These are phyloP conservation scores for Gnatocerus cornutus DNA, from an alignment of 2,888 invertebrate genomes.

Conservation along the genomic window DNA sequence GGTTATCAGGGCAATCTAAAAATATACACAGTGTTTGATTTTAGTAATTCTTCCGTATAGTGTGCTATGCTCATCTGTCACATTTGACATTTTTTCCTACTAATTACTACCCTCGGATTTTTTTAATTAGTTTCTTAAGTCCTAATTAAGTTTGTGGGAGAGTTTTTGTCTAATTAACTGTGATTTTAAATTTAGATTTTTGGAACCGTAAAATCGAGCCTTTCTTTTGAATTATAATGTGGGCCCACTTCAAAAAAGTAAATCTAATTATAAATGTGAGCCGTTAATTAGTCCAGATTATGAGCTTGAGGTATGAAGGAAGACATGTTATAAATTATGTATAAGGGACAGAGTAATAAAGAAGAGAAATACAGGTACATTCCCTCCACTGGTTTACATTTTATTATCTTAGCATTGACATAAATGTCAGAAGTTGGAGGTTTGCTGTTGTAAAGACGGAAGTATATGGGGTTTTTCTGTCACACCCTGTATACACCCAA, in stretches of 20 bases:
- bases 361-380: slow-evolving; percentile 1
- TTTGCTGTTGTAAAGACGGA: background rate
- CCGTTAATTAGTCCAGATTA: slow-evolving; percentile 14
- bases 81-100: slow-evolving; percentile 3
- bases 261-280: slow-evolving; percentile 27
- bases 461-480: background rate
- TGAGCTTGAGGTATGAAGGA: slow-evolving; percentile 15
- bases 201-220: slow-evolving; percentile 7
- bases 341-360: slow-evolving; percentile 8
- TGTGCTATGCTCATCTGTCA: slow-evolving; percentile 1
- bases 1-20: background rate
- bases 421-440: background rate
- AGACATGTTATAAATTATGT: slow-evolving; percentile 12
- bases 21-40: background rate
- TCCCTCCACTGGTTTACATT: background rate
- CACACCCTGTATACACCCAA: slow-evolving; percentile 5
- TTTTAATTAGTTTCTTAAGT: slow-evolving; percentile 6
- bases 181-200: slow-evolving; percentile 29
- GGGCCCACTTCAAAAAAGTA: slow-evolving; percentile 14
- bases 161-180: slow-evolving; percentile 5
- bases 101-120: background rate
- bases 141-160: slow-evolving; percentile 1
- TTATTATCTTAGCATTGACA: background rate
- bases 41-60: background rate
- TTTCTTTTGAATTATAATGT: slow-evolving; percentile 6